Evolutionary conservation across 2,888 invertebrate genomes (phyloP), one percentile per base, ranked within the genome.

Genomic region (Liopterus haemorrhoidalis): DNA sequence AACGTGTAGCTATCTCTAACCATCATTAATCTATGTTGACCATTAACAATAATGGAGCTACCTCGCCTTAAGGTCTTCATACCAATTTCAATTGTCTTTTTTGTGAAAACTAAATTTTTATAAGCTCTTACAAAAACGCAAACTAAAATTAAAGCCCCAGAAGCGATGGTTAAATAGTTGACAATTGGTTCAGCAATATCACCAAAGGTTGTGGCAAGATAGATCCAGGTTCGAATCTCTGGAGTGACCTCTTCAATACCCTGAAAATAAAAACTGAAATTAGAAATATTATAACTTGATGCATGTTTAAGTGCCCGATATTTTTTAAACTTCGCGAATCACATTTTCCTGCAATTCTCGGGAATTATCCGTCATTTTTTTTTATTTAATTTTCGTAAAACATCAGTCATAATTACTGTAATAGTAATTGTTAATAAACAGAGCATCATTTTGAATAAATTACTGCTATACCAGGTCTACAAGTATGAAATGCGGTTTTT

Each of bases 191-290:
- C 81, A 0, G 81, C 78, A 18, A 81, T 66, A 11, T 87, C 87
- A 1, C 80, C 82, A 49, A 89, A 77, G 0, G 85, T 82, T 2
- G 89, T 89, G 11, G 84, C 83, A 30, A 89, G 61, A 66, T 82
- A 89, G 14, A 89, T 78, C 85, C 85, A 87, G 15, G 85, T 73
- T 60, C 82, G 76, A 43, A 90, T 88, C n/a, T 84, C 70, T 0
- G 86, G 83, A 0, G 86, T 76, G 5, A 90, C 63, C 54, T 88
- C 87, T 40, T 82, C 82, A 28, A 89, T 76, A 8, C 89, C 89
- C 80, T 84, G 63, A 1, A 68, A 66, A 55, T 46, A 18, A 51
- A 48, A 47, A 40, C n/a, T n/a, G n/a, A n/a, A n/a, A n/a, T n/a
- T n/a, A n/a, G n/a, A n/a, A n/a, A n/a, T n/a, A n/a, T n/a, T n/a